These are phyloP conservation scores for Brachionus plicatilis DNA, from an alignment of 1,140 invertebrate species.

Conservation along the genomic window DNA sequence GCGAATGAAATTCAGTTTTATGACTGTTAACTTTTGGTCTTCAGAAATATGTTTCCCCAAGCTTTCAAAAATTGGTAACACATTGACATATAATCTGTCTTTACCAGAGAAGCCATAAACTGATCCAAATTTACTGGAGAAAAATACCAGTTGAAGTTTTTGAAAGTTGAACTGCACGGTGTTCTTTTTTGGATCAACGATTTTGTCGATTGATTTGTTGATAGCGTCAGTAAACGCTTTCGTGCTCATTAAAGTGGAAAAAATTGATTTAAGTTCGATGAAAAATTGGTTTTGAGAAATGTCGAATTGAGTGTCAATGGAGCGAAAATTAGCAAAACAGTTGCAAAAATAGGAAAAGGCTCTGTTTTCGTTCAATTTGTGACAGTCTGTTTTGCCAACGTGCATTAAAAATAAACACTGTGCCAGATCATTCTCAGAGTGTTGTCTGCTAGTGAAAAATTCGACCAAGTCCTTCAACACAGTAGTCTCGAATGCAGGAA, in stretches of 20 bases:
- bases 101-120: neutral
- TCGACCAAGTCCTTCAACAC: neutral
- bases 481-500: neutral
- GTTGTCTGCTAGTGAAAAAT: neutral
- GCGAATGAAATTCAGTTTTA: constrained; percentile 1
- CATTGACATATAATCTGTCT: neutral
- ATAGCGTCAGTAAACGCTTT: neutral
- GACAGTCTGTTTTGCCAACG: neutral
- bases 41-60: neutral
- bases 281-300: neutral
- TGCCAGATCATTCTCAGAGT: neutral
- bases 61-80: neutral
- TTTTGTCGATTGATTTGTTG: neutral
- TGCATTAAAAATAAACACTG: neutral
- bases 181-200: neutral
- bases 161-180: neutral
- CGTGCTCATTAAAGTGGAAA: neutral
- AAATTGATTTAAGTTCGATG: neutral
- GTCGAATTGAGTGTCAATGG: neutral
- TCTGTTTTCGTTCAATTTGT: neutral
- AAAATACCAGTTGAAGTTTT: neutral
- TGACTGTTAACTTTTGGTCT: neutral
- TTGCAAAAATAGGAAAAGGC: neutral
- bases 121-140: neutral
- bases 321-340: neutral